Base-by-base conservation (phyloP, 2,113 vertebrate genomes). In the Callospermophilus lateralis region DNA sequence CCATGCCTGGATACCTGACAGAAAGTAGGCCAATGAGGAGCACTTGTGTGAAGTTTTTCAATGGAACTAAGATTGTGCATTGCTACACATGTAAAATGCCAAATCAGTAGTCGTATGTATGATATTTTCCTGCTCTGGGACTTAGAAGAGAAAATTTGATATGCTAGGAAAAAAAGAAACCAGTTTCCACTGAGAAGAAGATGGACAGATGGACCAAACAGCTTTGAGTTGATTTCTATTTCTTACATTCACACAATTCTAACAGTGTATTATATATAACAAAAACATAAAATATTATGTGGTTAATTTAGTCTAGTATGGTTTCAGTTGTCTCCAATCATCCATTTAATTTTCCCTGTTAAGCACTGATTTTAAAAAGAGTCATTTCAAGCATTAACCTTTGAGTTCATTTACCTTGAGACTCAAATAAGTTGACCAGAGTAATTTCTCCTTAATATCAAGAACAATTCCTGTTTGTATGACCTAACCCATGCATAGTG, bases 371-470 rank as follows among this genome's bases (percentile, higher is more conserved):
- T 95, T 95, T 37, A 39, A 94, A 51, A 94, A 72, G 73, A 79
- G 28, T 65, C 17, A 93, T 91, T 97, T 92, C 42, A 85, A 51
- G 19, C 15, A 90, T 65, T 92, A 42, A 91, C 26, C 86, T 58
- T 73, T 95, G 73, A 97, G 37, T 94, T 94, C 19, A 93, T 87
- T 95, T 94, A 79, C 63, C 37, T 92, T 30, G 15, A 10, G 65
- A 68, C 32, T 37, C 39, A 95, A 95, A 72, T 93, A 34, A 87
- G 28, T 79, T 95, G 32, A 95, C 48, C 48, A 74, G 30, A 55
- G 48, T 30, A 89, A 76, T 95, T 80, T 92, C 53, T 94, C 76
- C 32, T 92, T 73, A 93, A 2, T 67, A 55, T 7, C 65, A 89
- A 80, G 55, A 65, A 72, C 55, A 97, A 97, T 94, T 93, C 1